phyloP scores from a whole-genome alignment of 2,113 vertebrate genomes.

The Hippocampus mohnikei region DNA sequence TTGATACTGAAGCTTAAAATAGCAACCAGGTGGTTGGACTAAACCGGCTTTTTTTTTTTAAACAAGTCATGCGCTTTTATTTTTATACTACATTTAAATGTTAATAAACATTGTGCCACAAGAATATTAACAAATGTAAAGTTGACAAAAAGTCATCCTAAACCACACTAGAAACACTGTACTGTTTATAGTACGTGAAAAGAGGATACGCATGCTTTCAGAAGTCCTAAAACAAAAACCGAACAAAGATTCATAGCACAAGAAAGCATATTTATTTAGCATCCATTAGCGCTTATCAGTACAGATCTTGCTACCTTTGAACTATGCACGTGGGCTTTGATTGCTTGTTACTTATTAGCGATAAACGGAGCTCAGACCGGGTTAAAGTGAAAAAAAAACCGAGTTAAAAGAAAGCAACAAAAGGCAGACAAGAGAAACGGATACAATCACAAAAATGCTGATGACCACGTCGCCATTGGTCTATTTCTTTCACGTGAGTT shows the following conservation, averaged over 20 bases:
- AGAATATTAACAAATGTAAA: background rate
- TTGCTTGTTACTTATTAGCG: slow-evolving; percentile 62
- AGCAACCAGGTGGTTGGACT: slow-evolving; percentile 44
- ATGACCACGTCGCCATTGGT: background rate
- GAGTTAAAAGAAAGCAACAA: background rate
- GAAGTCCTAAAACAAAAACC: background rate
- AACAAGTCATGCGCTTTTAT: background rate
- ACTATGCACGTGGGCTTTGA: slow-evolving; percentile 39
- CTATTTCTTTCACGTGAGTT: background rate
- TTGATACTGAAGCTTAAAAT: slow-evolving; percentile 43
- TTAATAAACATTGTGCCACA: background rate
- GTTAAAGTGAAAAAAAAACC: slow-evolving; percentile 41
- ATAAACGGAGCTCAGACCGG: slow-evolving; percentile 20
- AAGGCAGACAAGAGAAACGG: background rate
- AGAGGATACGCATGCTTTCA: background rate
- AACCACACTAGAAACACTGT: background rate
- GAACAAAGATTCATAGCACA: background rate
- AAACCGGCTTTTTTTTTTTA: background rate
- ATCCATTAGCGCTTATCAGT: slow-evolving; percentile 12
- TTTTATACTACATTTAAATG: background rate
- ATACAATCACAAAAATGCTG: background rate
- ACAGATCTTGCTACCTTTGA: slow-evolving; percentile 29
- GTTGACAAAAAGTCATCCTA: background rate
- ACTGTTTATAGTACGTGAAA: too few relatives aligned
- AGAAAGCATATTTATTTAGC: background rate